These are phyloP conservation scores for Onychostoma macrolepis DNA, from an alignment of 2,113 vertebrate genomes.

Conservation along the genomic window DNA sequence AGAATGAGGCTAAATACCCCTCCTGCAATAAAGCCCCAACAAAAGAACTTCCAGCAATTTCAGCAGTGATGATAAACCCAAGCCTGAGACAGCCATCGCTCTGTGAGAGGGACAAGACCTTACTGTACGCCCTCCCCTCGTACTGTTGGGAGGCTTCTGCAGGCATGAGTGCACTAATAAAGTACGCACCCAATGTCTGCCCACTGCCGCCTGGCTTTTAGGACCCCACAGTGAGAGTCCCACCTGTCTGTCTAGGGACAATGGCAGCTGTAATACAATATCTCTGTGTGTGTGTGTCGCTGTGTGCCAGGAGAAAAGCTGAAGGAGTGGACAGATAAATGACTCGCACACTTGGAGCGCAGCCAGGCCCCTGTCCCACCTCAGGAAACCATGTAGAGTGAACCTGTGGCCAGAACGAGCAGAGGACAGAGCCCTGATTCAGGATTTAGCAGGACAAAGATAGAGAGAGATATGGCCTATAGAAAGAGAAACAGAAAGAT, in stretches of 20 bases:
- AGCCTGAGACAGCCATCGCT: constrained; percentile 67
- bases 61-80: constrained; percentile 71
- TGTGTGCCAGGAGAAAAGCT: constrained; percentile 70
- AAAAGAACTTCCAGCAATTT: constrained; percentile 73
- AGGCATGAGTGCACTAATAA: constrained; percentile 80
- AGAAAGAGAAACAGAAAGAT: constrained; percentile 1
- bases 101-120: constrained; percentile 67
- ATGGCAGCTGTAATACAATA: constrained; percentile 76
- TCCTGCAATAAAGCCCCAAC: constrained; percentile 67
- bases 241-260: constrained; percentile 84
- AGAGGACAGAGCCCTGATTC: constrained; percentile 64
- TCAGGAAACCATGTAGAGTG: constrained; percentile 72
- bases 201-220: constrained; percentile 77
- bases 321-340: constrained; percentile 75
- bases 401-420: constrained; percentile 57
- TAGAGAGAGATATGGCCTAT: constrained; percentile 40
- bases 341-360: constrained; percentile 69
- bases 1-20: constrained; percentile 71
- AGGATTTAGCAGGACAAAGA: constrained; percentile 52
- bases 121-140: constrained; percentile 65
- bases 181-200: constrained; percentile 77
- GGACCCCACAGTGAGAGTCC: constrained; percentile 84
- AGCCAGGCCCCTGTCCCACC: constrained; percentile 68
- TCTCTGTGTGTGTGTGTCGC: constrained; percentile 60
- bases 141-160: constrained; percentile 74